These are phyloP conservation scores for Furcifer pardalis DNA, from an alignment of 2,797 vertebrate genomes.

Conservation along the genomic window DNA sequence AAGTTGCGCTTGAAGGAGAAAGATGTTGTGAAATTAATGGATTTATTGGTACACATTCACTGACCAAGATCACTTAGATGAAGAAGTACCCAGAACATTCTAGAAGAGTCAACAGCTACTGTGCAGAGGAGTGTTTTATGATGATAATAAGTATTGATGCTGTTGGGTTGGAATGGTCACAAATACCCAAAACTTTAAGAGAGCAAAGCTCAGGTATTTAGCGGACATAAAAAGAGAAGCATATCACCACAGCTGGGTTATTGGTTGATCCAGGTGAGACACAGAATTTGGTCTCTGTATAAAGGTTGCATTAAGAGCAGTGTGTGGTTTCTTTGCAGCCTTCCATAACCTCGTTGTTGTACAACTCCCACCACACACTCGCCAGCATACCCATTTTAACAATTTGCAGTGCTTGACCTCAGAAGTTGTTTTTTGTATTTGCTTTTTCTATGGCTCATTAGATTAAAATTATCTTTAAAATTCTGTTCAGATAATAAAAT, in stretches of 20 bases:
- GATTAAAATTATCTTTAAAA: background rate
- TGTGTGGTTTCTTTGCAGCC: background rate
- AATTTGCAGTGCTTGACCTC: background rate
- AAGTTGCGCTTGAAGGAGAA: background rate
- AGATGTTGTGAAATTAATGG: background rate
- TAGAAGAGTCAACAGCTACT: background rate
- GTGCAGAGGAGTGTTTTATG: background rate
- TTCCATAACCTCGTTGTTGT: background rate
- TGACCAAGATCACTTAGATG: background rate
- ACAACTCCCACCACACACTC: background rate
- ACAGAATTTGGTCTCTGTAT: background rate
- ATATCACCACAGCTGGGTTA: background rate
- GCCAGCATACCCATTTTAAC: background rate
- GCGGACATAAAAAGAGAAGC: background rate
- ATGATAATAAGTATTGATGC: background rate
- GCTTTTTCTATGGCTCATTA: too few relatives aligned
- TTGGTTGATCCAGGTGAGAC: background rate
- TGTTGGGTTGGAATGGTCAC: background rate
- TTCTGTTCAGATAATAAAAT: background rate
- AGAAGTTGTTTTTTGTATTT: background rate
- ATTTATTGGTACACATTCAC: background rate
- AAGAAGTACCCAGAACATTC: background rate
- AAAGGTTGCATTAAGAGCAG: background rate
- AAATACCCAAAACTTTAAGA: background rate
- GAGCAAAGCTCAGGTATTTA: background rate